These are phyloP conservation scores for Drosophila subsilvestris DNA, from an alignment of 2,888 invertebrate species.

Conservation along the genomic window DNA sequence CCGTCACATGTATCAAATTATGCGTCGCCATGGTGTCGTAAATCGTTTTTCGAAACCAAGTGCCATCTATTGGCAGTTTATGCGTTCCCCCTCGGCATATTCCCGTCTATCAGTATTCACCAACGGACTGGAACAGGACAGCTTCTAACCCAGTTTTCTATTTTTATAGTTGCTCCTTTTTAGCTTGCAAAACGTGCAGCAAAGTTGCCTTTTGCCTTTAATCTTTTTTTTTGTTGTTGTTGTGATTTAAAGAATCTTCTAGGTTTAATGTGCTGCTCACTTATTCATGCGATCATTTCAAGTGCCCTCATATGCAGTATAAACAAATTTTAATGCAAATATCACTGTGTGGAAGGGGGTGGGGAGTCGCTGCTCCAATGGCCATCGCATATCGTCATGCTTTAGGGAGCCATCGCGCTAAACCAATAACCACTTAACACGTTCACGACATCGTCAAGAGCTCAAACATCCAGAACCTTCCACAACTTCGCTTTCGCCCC, in stretches of 20 bases:
- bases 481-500: neutral
- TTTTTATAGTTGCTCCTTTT: neutral
- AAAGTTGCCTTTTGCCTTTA: neutral
- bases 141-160: constrained; percentile 60
- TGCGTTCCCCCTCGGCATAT: constrained; percentile 20
- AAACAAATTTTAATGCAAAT: constrained; percentile 65
- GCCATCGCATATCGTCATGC: constrained; percentile 1
- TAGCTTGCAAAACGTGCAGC: too few relatives aligned
- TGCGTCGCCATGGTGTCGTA: constrained; percentile 72
- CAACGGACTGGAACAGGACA: constrained; percentile 37
- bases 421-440: constrained; percentile 71
- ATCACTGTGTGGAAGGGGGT: neutral
- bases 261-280: neutral
- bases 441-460: constrained; percentile 56
- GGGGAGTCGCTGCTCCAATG: too few relatives aligned
- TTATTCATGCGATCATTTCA: constrained; percentile 8
- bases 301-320: constrained; percentile 36
- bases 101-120: constrained; percentile 61
- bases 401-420: constrained; percentile 44
- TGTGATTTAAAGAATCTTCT: constrained; percentile 13
- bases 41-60: constrained; percentile 68
- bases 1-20: constrained; percentile 60
- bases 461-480: constrained; percentile 37
- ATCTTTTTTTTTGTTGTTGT: too few relatives aligned
- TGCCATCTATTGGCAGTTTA: constrained; percentile 63